Conservation (phyloP, 1,140 invertebrate genomes). For the Papilio helenus region DNA sequence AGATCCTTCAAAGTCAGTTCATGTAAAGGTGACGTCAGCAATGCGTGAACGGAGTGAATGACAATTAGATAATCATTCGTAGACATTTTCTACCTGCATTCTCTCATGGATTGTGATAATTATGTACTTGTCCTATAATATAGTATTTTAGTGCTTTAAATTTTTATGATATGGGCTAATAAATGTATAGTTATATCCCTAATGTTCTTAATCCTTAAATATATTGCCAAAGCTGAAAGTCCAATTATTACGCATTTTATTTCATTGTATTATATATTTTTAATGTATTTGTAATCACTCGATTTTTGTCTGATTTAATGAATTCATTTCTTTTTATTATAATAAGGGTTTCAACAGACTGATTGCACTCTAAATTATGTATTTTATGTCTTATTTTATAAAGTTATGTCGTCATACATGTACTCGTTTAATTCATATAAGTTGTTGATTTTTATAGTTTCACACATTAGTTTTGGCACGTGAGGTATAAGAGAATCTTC, state of each 20-base stretch:
- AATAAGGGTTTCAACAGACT: conserved; percentile 28
- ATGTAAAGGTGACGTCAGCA: too few relatives aligned
- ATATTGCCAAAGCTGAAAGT: conserved; percentile 16
- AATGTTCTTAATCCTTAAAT: conserved; percentile 1
- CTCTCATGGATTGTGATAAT: neutral
- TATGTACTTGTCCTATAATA: neutral
- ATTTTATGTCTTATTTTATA: conserved; percentile 5
- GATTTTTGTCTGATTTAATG: neutral
- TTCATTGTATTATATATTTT: neutral
- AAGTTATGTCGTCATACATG: neutral
- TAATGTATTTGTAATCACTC: neutral
- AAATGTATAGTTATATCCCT: conserved; percentile 15
- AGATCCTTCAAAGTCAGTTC: too few relatives aligned
- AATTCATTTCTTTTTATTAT: neutral
- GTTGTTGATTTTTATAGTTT: neutral
- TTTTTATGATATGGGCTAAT: conserved; percentile 11
- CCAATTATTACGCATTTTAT: neutral
- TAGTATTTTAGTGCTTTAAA: conserved; percentile 23
- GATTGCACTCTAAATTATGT: conserved; percentile 18
- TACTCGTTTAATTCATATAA: neutral
- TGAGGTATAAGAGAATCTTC: neutral
- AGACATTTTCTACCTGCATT: neutral
- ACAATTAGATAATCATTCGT: neutral
- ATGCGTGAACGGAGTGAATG: neutral
- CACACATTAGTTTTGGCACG: neutral